Base-by-base conservation (phyloP, 2,888 invertebrate species). In the Deroplatys truncata region DNA sequence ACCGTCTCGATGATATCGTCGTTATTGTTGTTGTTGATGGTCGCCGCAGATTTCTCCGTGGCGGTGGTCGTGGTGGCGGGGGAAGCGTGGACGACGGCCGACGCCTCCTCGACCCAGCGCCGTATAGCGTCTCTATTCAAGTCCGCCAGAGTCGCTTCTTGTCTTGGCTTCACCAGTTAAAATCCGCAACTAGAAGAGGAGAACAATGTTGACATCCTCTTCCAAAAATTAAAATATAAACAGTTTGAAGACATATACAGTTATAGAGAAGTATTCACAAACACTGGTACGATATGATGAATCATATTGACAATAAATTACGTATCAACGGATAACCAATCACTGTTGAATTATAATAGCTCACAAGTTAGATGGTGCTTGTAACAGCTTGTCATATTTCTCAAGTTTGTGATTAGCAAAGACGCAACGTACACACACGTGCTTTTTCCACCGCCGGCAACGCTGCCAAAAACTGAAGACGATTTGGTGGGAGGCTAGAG, bases 111-210 rank as follows among this genome's bases (percentile, higher is more conserved):
- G 84, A 90, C 89, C 90, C 90, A 90, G 88, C 90, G 90, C 83
- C 90, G 90, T 86, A 90, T 88, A 72, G 90, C 90, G 82, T 90
- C 90, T 43, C 90, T 86, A 84, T 90, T 89, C 89, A 95, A 94
- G 93, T 95, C 95, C 94, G 94, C 95, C 95, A 95, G 94, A 94
- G 94, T 95, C 94, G 94, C 93, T 92, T 92, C 90, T 92, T 72
- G 10, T 87, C 8, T 35, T 82, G 5, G 2, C 31, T 72, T 87
- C 87, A 87, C 83, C 13, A 35, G 25, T 83, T 15, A 9, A 87
- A 87, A 72, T 56, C 28, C 28, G 29, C 86, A 29, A 87, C 28
- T 82, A n/a, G 56, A 25, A 28, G 86, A 28, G 72, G 83, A 87
- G 72, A 87, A 16, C 72, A 28, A 7, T 31, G 35, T n/a, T 82